phyloP scores from a whole-genome alignment of 1,140 invertebrate species.

The Drosophila fuyamai region DNA sequence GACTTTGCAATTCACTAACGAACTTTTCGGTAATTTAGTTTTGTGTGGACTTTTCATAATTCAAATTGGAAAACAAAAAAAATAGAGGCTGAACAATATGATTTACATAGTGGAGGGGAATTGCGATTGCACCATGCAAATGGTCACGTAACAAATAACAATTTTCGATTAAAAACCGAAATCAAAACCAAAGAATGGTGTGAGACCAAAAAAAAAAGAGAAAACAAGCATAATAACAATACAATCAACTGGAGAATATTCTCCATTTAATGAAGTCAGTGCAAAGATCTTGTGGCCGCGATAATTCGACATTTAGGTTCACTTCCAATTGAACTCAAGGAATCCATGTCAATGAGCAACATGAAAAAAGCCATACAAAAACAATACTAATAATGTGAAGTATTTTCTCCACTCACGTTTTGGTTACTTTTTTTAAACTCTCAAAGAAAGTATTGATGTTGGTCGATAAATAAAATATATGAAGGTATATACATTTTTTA shows the following conservation, averaged over 20 bases:
- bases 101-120: background rate
- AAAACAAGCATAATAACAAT: background rate
- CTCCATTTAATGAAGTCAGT: conserved; percentile 22
- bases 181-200: conserved; percentile 12
- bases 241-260: conserved; percentile 7
- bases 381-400: conserved; percentile 5
- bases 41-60: conserved; percentile 14
- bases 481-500: background rate
- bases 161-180: conserved; percentile 27
- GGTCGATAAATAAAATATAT: background rate
- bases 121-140: conserved; percentile 41
- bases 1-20: conserved; percentile 37
- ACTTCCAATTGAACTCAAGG: conserved; percentile 42
- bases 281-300: conserved; percentile 33
- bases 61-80: conserved; percentile 29
- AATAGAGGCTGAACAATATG: background rate
- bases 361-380: conserved; percentile 12
- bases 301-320: conserved; percentile 46
- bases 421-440: background rate
- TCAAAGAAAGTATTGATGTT: conserved; percentile 4
- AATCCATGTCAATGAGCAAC: conserved; percentile 46
- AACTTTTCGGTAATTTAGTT: conserved; percentile 34
- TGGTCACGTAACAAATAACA: conserved; percentile 32
- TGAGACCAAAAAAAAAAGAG: background rate
- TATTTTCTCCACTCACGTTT: conserved; percentile 36